Base-by-base conservation (phyloP, 2,888 invertebrate species). In the Lutraria lutraria region DNA sequence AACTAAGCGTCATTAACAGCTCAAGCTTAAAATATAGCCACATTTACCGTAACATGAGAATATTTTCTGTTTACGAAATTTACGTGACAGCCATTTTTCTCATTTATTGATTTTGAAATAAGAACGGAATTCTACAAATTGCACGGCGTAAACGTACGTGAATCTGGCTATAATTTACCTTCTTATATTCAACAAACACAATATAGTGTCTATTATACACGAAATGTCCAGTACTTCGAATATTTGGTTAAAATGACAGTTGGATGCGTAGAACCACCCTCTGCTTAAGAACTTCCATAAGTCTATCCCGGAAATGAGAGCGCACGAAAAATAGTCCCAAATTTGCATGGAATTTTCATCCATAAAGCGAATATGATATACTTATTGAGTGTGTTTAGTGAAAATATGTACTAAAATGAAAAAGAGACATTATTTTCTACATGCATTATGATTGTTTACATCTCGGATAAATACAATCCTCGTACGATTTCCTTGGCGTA, bases 181-280 rank as follows among this genome's bases (percentile, higher is more conserved):
- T 54, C 29, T 53, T 25, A 15, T 25, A 25, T 53, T 81, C 10
- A 81, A 81, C 13, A 81, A 81, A 52, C 81, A 34, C 25, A 52
- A 81, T 53, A n/a, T 25, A 81, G 54, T 81, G 25, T 52, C 53
- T 16, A 53, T n/a, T 53, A 82, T 31, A 29, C 6, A 54, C 85
- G 85, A 85, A 85, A 76, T 76, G 19, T 29, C 53, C 82, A 25
- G 60, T 82, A 56, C 60, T 60, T 81, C 43, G 52, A 68, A 25
- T 82, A 54, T 86, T 81, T 90, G 89, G 92, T 86, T 60, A 25
- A 52, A 85, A 88, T 90, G 92, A 92, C 92, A 92, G 88, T 90
- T 91, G 85, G 54, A 86, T 94, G 92, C 93, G 94, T 92, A 94
- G 95, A 94, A 93, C 94, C 94, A 94, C 94, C 94, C 95, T 94